These are phyloP conservation scores for Scalopus aquaticus DNA, from an alignment of 2,113 vertebrate genomes.

Conservation along the genomic window DNA sequence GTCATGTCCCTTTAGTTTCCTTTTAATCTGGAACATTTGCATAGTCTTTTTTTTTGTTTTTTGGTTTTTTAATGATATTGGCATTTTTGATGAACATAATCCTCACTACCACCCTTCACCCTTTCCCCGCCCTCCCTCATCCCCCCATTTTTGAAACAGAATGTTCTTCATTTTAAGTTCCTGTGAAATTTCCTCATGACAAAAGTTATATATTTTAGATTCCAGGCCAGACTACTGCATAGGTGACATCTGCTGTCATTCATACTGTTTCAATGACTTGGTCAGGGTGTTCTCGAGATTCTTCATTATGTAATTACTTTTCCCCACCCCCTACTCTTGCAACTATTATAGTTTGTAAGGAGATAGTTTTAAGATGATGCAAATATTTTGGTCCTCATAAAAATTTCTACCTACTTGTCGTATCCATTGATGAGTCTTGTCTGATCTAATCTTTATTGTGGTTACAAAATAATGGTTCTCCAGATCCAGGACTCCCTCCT, in stretches of 20 bases:
- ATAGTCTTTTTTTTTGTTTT: neutral
- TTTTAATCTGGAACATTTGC: conserved; percentile 11
- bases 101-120: neutral
- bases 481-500: neutral
- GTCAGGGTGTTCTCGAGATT: neutral
- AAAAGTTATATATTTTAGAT: neutral
- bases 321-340: neutral
- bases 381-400: neutral
- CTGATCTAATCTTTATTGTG: neutral
- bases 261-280: neutral
- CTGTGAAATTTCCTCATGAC: neutral
- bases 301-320: neutral
- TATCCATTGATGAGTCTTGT: neutral
- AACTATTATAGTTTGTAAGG: neutral
- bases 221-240: neutral
- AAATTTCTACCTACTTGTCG: neutral
- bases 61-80: neutral
- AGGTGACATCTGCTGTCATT: neutral
- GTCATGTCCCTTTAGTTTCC: neutral
- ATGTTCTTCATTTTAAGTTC: neutral
- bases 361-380: neutral
- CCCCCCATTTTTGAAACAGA: neutral
- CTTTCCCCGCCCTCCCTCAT: too few relatives aligned
- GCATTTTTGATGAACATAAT: neutral
- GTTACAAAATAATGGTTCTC: neutral